Base-by-base conservation (phyloP, 2,888 invertebrate genomes). In the Leptogaster cylindrica region DNA sequence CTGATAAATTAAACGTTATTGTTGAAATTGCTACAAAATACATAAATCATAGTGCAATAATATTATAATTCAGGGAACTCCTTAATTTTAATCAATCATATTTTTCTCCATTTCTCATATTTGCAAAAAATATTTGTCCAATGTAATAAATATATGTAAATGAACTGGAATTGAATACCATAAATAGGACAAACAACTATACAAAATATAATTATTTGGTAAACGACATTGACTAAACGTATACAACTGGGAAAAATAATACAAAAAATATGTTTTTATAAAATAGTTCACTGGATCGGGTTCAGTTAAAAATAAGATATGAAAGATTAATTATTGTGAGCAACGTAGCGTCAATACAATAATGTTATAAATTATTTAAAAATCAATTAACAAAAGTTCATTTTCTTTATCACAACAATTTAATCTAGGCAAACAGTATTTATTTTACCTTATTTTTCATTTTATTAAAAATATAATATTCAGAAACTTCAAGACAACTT, bases 301-400 rank as follows among this genome's bases (percentile, higher is more conserved):
- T 52, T 52, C 33, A 52, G 33, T 52, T 31, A 52, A 52, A 18
- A 33, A 52, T 52, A 52, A 52, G 36, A 52, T n/a, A n/a, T n/a
- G n/a, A n/a, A n/a, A n/a, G n/a, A n/a, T n/a, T n/a, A 52, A 52
- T 28, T 52, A 52, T 31, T 52, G 14, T 52, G 52, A 52, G 52
- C 52, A 52, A 33, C 14, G n/a, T 52, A n/a, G 31, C 33, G 52
- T 20, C 31, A n/a, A n/a, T n/a, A n/a, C n/a, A n/a, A n/a, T n/a
- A n/a, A n/a, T n/a, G 33, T 33, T 31, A 52, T 52, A 52, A 52
- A 52, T n/a, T 52, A 52, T 52, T 33, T 52, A 52, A 31, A 31
- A 31, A 52, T 31, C 33, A 52, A 52, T 31, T 31, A 52, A 52
- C 52, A 52, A 52, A 52, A 31, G 28, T n/a, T n/a, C n/a, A 52